Base-by-base conservation (phyloP, 2,113 vertebrate genomes). In the Nyctereutes procyonoides region DNA sequence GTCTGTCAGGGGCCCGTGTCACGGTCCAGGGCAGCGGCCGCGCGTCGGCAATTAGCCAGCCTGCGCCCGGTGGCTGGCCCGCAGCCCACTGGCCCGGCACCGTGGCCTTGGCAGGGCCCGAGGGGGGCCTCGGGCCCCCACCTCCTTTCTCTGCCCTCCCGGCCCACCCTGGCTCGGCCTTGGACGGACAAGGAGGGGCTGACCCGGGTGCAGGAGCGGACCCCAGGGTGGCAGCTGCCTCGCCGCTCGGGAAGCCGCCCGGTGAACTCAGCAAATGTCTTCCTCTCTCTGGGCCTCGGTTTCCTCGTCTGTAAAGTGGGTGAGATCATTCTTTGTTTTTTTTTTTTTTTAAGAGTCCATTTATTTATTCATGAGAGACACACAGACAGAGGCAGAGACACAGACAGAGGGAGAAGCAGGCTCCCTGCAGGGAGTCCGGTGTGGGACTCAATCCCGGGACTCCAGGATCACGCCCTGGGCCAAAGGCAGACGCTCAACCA, bases 21-120 rank as follows among this genome's bases (percentile, higher is more conserved):
- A 98, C 99, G 98, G 99, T 99, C 99, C 99, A 98, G 99, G 99
- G 99, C 99, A 99, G 99, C 99, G 48, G 95, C 95, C 79, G 98
- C 98, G 98, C 99, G 99, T 99, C 99, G 99, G 99, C 99, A 99
- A 99, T 99, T 99, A 99, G 99, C 99, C 99, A 98, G 99, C 98
- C 98, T 98, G 99, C 97, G 98, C 99, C 99, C 98, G 97, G 98
- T 99, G 99, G 98, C 98, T 74, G 96, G 93, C 65, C 92, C 2
- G 28, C 43, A n/a, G 98, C 3, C 84, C 96, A 96, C 97, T 96
- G 90, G 93, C 94, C 96, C 65, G 67, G 87, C 97, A 85, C 91
- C 60, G n/a, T 58, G 17, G 95, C 95, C 98, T 96, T 48, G 93
- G 97, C 28, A 73, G 85, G 96, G 93, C 98, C 97, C 38, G 15